Evolutionary conservation across 2,797 vertebrate species (phyloP).

Genomic region (Rhinophrynus dorsalis): DNA sequence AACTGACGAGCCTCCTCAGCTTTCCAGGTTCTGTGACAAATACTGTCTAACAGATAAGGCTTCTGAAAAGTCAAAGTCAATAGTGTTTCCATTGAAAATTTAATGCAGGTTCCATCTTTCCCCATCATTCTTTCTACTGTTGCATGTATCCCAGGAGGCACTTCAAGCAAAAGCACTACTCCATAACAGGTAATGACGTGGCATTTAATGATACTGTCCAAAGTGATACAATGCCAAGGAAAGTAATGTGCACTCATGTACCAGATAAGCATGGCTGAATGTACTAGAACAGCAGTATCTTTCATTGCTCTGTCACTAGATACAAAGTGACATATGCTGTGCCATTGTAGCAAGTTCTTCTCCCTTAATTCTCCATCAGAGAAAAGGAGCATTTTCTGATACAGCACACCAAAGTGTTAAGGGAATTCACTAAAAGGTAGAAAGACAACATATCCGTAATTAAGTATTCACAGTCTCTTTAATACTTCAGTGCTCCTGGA

Average conservation of each 20-base stretch:
- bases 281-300: conserved; percentile 78
- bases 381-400: conserved; percentile 65
- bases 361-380: conserved; percentile 60
- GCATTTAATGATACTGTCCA: conserved; percentile 99
- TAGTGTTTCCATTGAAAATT: conserved; percentile 90
- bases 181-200: conserved; percentile 95
- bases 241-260: conserved; percentile 86
- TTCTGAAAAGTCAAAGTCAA: conserved; percentile 95
- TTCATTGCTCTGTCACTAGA: conserved; percentile 85
- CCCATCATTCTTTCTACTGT: conserved; percentile 75
- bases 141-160: conserved; percentile 73
- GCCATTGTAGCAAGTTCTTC: conserved; percentile 69
- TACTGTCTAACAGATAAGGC: conserved; percentile 90
- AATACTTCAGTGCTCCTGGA: conserved; percentile 70
- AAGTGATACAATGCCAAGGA: conserved; percentile 89
- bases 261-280: conserved; percentile 91
- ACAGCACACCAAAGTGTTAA: conserved; percentile 60
- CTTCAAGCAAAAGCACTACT: conserved; percentile 83
- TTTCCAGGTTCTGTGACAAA: conserved; percentile 93
- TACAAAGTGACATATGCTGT: conserved; percentile 87
- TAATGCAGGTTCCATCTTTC: conserved; percentile 90
- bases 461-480: conserved; percentile 76
- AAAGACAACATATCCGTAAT: conserved; percentile 63
- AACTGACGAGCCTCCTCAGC: conserved; percentile 79
- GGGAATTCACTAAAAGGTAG: conserved; percentile 66